phyloP scores from a whole-genome alignment of 2,888 invertebrate genomes.

The Drosophila dives region DNA sequence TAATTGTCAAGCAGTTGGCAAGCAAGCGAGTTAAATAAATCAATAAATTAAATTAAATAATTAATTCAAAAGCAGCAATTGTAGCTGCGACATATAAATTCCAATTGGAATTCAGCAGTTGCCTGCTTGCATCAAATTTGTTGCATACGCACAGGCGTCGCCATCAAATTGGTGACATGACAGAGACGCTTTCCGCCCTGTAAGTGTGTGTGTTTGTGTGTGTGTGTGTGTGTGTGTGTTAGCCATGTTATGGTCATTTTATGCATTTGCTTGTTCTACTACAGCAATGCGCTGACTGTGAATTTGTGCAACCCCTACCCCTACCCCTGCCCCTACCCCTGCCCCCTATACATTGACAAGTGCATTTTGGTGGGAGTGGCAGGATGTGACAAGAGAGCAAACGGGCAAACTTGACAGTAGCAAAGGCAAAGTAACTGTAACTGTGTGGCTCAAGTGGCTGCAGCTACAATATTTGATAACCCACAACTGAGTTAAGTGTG shows the following conservation, averaged over 20 bases:
- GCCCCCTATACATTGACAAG: conserved; percentile 52
- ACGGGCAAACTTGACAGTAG: conserved; percentile 28
- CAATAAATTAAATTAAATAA: conserved; percentile 67
- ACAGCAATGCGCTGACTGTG: conserved; percentile 55
- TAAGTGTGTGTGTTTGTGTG: background rate
- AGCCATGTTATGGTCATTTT: conserved; percentile 58
- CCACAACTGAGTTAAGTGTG: conserved; percentile 2
- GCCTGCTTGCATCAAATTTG: conserved; percentile 34
- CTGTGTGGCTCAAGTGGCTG: conserved; percentile 18
- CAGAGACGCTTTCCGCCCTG: background rate
- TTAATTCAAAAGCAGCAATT: conserved; percentile 40
- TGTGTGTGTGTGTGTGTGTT: conserved; percentile 4
- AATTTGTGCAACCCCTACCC: conserved; percentile 15
- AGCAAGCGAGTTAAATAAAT: conserved; percentile 60
- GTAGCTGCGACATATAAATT: conserved; percentile 16
- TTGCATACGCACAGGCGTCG: conserved; percentile 58
- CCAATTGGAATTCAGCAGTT: conserved; percentile 17
- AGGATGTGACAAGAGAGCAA: conserved; percentile 26
- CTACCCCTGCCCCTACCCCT: too few relatives aligned
- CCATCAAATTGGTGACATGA: conserved; percentile 49
- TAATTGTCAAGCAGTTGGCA: conserved; percentile 40
- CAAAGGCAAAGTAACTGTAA: conserved; percentile 4
- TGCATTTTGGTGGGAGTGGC: conserved; percentile 48
- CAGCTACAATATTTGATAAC: conserved; percentile 36
- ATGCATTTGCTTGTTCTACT: conserved; percentile 63